Evolutionary conservation across 2,113 vertebrate species (phyloP).

Genomic region (Zosterops borbonicus): DNA sequence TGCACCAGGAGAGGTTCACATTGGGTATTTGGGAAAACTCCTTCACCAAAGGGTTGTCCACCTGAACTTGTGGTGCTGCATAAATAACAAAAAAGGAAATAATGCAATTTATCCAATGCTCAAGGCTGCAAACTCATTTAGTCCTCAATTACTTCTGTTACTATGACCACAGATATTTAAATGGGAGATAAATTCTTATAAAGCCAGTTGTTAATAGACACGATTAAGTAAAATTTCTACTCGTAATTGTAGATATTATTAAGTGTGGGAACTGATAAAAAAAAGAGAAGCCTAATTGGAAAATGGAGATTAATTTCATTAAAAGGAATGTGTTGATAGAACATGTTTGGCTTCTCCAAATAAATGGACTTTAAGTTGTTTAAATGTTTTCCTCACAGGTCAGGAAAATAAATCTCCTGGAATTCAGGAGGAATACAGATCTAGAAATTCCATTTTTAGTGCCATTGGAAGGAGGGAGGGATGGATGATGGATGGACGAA

Average conservation of each 20-base stretch:
- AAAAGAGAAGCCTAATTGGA: conserved; percentile 51
- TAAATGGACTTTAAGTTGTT: background rate
- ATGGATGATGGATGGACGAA: background rate
- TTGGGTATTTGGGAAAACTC: background rate
- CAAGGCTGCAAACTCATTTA: conserved; percentile 47
- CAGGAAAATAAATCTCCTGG: background rate
- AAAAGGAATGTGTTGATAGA: background rate
- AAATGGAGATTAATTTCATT: conserved; percentile 57
- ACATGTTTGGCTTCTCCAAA: background rate
- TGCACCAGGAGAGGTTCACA: background rate
- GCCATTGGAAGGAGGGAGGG: background rate
- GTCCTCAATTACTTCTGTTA: conserved; percentile 45
- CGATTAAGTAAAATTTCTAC: conserved; percentile 46
- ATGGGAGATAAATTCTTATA: conserved; percentile 56
- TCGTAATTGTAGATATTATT: conserved; percentile 51
- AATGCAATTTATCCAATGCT: conserved; percentile 7
- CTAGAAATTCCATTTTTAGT: background rate
- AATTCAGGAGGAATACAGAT: background rate
- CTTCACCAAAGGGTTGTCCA: background rate
- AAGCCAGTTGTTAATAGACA: conserved; percentile 40
- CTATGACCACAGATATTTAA: conserved; percentile 60
- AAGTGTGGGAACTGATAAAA: conserved; percentile 56
- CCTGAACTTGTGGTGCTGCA: background rate
- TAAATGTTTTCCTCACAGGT: background rate
- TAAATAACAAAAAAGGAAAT: conserved; percentile 8